Base-by-base conservation (phyloP, 2,113 vertebrate genomes). In the Talpa occidentalis region DNA sequence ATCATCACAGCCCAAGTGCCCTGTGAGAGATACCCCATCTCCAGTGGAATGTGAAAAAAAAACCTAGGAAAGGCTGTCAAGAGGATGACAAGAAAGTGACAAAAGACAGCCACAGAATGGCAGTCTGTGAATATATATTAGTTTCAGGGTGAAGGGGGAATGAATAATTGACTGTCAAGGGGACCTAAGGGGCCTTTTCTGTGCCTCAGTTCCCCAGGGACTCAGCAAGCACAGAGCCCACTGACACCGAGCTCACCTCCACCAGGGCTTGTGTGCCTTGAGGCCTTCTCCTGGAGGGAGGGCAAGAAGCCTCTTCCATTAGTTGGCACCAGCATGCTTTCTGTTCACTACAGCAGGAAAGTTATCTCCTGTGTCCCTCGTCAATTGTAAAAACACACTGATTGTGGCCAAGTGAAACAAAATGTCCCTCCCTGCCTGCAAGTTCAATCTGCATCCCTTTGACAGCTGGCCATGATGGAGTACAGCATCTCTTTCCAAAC, bases 171-270 rank as follows among this genome's bases (percentile, higher is more conserved):
- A 44, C 66, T 0, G 10, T 40, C 42, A 73, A 70, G 44, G 49
- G 56, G 22, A 76, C 12, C 9, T 3, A 6, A 14, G 8, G 6
- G 14, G 5, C 22, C 37, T 12, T 54, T 11, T 24, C 73, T 49
- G 32, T 9, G 26, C 40, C 19, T 1, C 0, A 9, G 22, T 35
- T 32, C 14, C 14, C 9, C 8, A 24, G 42, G 47, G 35, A 40
- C 16, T 82, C 12, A 11, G 26, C 10, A n/a, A 47, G 6, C 74
- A 69, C 47, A 47, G 24, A 70, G 30, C 21, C 10, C 0, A 0
- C 72, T 19, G n/a, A 60, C 49, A 2, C 10, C 0, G 32, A 21
- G n/a, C 26, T 12, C 0, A 5, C 24, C 0, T 5, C 47, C 24
- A 6, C 24, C 2, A 21, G 19, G 37, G 15, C 10, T 35, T 8